A percentile compares a stretch with the other conserved stretches of the same genome.
phyloP scores from a whole-genome alignment of 2,113 vertebrate species.

The Ornithorhynchus anatinus region DNA sequence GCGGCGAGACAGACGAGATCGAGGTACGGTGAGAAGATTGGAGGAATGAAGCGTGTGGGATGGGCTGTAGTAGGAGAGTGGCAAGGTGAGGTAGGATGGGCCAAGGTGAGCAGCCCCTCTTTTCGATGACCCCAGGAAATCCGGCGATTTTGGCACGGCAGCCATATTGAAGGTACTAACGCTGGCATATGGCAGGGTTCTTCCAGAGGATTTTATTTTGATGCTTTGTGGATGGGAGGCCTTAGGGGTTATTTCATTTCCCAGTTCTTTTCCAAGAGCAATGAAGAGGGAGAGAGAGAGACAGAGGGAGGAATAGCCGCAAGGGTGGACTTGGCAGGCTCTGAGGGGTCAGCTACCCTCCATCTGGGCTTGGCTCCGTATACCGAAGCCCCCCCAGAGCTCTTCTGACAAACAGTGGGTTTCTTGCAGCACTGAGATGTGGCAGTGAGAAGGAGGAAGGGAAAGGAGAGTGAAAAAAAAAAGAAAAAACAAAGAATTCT shows the following conservation, averaged over 20 bases:
- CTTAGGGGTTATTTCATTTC: not conserved
- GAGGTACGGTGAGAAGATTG: too few species aligned
- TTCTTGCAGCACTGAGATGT: conserved; percentile 16
- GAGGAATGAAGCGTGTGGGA: too few species aligned
- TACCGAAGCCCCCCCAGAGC: conserved; percentile 12
- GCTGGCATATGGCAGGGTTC: too few species aligned
- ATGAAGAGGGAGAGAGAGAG: not conserved
- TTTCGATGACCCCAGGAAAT: too few species aligned
- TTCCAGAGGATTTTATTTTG: too few species aligned
- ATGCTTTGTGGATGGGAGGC: not conserved
- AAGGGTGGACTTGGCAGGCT: not conserved
- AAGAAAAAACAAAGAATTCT: conserved; percentile 65
- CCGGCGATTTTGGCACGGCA: too few species aligned
- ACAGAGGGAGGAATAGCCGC: not conserved
- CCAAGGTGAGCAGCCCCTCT: too few species aligned
- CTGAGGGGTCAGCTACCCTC: not conserved
- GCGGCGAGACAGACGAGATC: too few species aligned
- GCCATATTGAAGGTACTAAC: too few species aligned
- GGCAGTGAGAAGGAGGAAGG: conserved; percentile 24
- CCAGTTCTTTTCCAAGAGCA: not conserved
- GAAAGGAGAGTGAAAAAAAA: conserved; percentile 59
- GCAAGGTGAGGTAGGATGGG: too few species aligned
- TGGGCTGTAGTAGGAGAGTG: too few species aligned
- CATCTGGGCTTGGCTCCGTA: not conserved
- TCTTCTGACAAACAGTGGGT: conserved; percentile 31